A percentile compares a stretch with the other conserved stretches of the same genome.
Evolutionary conservation across 2,888 invertebrate genomes (phyloP).

Genomic region (Epinotia brunnichana): DNA sequence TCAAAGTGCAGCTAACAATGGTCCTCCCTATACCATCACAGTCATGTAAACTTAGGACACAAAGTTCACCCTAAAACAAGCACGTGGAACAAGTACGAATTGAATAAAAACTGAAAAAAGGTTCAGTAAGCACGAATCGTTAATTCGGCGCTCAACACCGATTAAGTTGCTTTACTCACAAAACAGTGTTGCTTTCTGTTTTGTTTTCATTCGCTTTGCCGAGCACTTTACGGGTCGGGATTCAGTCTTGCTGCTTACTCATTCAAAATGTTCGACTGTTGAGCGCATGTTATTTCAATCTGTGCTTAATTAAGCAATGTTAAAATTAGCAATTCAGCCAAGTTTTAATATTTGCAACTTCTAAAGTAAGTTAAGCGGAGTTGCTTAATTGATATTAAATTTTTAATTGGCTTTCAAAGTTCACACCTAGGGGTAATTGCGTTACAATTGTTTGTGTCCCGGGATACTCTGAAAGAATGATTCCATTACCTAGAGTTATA

Average conservation of each 20-base stretch:
- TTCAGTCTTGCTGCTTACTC: constrained; percentile 32
- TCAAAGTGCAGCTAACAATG: neutral
- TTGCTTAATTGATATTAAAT: constrained; percentile 40
- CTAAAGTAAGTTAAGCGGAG: constrained; percentile 22
- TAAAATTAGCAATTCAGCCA: constrained; percentile 34
- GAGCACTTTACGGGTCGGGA: constrained; percentile 33
- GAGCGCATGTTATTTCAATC: constrained; percentile 39
- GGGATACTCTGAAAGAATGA: neutral
- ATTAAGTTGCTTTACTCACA: constrained; percentile 49
- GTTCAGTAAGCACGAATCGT: constrained; percentile 52
- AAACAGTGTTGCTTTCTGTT: constrained; percentile 41
- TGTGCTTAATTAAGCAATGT: constrained; percentile 29
- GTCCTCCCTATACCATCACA: neutral
- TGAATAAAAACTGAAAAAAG: constrained; percentile 58
- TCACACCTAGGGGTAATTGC: constrained; percentile 10
- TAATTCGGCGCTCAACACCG: constrained; percentile 52
- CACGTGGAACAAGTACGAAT: constrained; percentile 51
- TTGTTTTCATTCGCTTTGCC: constrained; percentile 35
- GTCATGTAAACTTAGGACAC: neutral
- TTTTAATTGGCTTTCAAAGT: constrained; percentile 30
- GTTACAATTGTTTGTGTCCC: neutral
- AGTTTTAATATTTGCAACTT: constrained; percentile 26
- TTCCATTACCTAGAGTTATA: too few species aligned
- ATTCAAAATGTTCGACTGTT: constrained; percentile 33
- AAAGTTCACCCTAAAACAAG: constrained; percentile 13